These are phyloP conservation scores for Oreochromis grahami DNA, from an alignment of 2,797 vertebrate species.

Conservation along the genomic window DNA sequence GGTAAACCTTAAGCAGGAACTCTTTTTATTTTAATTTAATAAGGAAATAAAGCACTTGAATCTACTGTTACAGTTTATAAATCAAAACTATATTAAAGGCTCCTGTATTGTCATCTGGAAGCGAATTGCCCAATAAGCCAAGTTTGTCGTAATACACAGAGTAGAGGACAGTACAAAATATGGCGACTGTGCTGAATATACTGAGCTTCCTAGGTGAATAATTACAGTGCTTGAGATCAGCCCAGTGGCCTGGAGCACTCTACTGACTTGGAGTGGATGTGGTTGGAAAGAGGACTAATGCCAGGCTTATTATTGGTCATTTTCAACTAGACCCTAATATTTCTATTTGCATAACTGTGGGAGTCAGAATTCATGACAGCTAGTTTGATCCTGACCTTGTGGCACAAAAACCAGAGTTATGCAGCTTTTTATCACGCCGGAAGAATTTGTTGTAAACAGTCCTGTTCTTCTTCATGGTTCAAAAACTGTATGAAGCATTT, in stretches of 20 bases:
- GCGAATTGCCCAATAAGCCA: neutral
- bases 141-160: neutral
- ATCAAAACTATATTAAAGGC: neutral
- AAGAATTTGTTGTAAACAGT: constrained; percentile 9
- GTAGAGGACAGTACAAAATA: neutral
- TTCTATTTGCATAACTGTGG: neutral
- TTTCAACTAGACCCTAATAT: constrained; percentile 40
- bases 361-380: constrained; percentile 20
- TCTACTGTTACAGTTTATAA: neutral
- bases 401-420: neutral
- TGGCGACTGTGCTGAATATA: neutral
- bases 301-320: constrained; percentile 33
- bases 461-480: neutral
- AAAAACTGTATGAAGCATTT: constrained; percentile 28
- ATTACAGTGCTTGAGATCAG: constrained; percentile 19
- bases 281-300: constrained; percentile 52
- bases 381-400: constrained; percentile 11
- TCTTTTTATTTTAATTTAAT: neutral
- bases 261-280: constrained; percentile 26
- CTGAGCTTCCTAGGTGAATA: constrained; percentile 6
- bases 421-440: neutral
- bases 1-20: neutral
- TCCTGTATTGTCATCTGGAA: neutral
- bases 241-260: constrained; percentile 37
- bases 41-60: neutral